Evolutionary conservation across 2,113 vertebrate genomes (phyloP).

Genomic region (Rhea americana): DNA sequence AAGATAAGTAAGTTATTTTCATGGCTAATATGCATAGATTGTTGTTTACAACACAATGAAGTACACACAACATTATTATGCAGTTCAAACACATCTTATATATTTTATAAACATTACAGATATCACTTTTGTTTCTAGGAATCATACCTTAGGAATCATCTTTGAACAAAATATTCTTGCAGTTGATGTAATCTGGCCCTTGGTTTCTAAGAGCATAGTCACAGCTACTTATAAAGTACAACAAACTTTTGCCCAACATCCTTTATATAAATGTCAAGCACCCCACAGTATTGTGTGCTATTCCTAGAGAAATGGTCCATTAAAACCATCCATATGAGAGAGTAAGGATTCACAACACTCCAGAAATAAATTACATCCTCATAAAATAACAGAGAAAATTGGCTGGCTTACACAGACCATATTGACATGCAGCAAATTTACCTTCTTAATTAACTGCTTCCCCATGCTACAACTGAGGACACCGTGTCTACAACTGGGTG

Average conservation of each 20-base stretch:
- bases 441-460: not conserved
- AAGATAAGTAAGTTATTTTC: not conserved
- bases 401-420: not conserved
- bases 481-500: not conserved
- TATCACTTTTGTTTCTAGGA: not conserved
- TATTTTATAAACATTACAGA: not conserved
- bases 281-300: not conserved
- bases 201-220: not conserved
- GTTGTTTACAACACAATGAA: not conserved
- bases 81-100: not conserved
- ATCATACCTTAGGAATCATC: not conserved
- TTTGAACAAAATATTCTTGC: not conserved
- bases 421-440: not conserved
- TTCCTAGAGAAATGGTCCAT: conserved; percentile 45
- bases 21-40: not conserved
- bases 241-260: conserved; percentile 10
- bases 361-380: conserved; percentile 23
- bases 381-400: not conserved
- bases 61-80: not conserved
- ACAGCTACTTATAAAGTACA: conserved; percentile 4
- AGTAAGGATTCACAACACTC: conserved; percentile 16
- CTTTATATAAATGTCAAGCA: conserved; percentile 54
- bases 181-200: not conserved
- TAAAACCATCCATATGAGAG: conserved; percentile 24
- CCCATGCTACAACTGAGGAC: not conserved